Base-by-base conservation (phyloP, 2,888 invertebrate species). In the Ochropleura leucogaster region DNA sequence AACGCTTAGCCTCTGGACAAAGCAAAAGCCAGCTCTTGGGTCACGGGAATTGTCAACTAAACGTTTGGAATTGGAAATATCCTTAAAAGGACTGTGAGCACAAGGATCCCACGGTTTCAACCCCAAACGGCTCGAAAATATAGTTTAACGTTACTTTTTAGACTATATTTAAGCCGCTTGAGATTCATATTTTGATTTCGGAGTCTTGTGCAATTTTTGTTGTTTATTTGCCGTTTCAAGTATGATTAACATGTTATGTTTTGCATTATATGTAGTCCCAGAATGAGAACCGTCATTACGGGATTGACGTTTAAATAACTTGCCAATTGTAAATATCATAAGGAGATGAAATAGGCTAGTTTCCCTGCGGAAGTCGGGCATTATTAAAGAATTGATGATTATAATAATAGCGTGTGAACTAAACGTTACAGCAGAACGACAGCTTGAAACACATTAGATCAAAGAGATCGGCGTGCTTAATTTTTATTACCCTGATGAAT, bases 401-500 rank as follows among this genome's bases (percentile, higher is more conserved):
- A 74, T 68, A 55, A 65, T 30, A 67, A 80, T 66, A 62, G 64
- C 16, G 71, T 81, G 74, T 64, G 71, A 77, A 78, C 72, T 67
- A 64, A 72, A 77, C 75, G 30, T 77, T 77, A 73, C 63, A 78
- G 70, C 53, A 76, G 14, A 46, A 75, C 49, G 60, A 66, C 44
- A 57, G 30, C 65, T 68, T 79, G 55, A 55, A 77, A 78, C 85
- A 83, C 76, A 85, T 84, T 84, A 70, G 85, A 89, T 91, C 89
- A 89, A 90, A 89, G 87, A 82, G 74, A 73, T 85, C 83, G 86
- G 80, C 85, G 77, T 65, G 74, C 88, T 88, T 89, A 88, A 86
- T 88, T 89, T 85, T 89, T 87, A 88, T 87, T 84, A 82, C 84
- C 86, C 62, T 85, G 86, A 86, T 87, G 84, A 87, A 80, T 87